Evolutionary conservation across 2,113 vertebrate species (phyloP).

Genomic region (Ceyx melanurus): DNA sequence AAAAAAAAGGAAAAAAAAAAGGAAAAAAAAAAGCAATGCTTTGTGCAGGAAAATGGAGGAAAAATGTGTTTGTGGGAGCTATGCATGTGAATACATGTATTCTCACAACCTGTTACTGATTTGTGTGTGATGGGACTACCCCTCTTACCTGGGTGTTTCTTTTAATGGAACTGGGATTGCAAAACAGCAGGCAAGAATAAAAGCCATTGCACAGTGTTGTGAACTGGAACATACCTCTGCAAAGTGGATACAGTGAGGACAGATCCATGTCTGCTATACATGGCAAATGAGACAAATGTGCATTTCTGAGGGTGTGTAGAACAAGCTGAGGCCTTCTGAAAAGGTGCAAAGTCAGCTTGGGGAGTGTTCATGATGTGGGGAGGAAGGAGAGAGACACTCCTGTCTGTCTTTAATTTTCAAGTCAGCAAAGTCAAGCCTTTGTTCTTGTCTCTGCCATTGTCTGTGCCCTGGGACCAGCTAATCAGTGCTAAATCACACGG

Average conservation of each 20-base stretch:
- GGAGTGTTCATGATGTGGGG: background rate
- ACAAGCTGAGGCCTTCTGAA: background rate
- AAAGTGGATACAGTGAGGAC: background rate
- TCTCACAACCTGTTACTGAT: background rate
- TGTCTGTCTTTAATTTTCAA: background rate
- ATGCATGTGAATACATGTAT: rapidly evolving
- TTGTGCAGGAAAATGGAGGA: background rate
- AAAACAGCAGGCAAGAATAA: background rate
- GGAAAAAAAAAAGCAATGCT: background rate
- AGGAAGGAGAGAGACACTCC: background rate
- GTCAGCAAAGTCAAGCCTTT: background rate
- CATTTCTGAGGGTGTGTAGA: background rate
- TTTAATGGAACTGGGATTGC: background rate
- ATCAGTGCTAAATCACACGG: background rate
- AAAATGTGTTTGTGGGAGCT: background rate
- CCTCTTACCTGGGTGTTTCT: background rate
- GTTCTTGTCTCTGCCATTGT: background rate
- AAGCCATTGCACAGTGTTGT: background rate
- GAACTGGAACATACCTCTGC: background rate
- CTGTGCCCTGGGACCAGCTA: background rate
- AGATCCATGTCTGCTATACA: background rate
- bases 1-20: background rate
- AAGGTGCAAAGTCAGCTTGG: background rate
- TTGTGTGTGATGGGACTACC: background rate
- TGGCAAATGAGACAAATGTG: background rate